Base-by-base conservation (phyloP, 23 tunicate genomes). In the Trididemnum miniatum region DNA sequence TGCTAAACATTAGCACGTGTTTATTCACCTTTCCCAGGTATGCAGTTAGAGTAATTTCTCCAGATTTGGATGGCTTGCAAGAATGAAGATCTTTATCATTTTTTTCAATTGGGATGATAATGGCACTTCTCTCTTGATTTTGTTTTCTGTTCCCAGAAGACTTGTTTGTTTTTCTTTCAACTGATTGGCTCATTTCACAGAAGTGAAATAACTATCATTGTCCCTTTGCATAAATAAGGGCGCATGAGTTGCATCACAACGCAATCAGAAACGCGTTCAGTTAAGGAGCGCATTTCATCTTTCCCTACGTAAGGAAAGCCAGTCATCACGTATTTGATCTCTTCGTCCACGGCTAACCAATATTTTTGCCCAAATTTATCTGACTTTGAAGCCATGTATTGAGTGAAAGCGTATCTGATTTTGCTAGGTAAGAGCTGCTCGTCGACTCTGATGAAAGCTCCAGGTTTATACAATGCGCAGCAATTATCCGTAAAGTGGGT, bases 351-450 rank as follows among this genome's bases (percentile, higher is more conserved):
- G 54, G 82, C 82, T 77, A 77, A 77, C 82, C 82, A 77, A 77
- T 77, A 52, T 34, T 57, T 77, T 77, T 54, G 66, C 51, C 67
- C 82, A 77, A 3, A 77, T 22, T 52, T 77, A n/a, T 77, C 66
- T 52, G 82, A 67, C 82, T 52, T 77, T 52, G 82, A 77, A 20
- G 82, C 82, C 82, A 77, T 77, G 35, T 25, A 77, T 27, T 77
- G 82, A 34, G 82, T 52, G 67, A 77, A 77, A 52, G 31, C 22
- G 39, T 67, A 74, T 74, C 79, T 74, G 30, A 29, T 33, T 54
- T 77, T 77, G 67, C 82, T 77, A 54, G 82, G 82, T 2, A 51
- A 77, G 35, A 77, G 82, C 82, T 77, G 82, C 67, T 52, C 67
- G 40, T 77, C 65, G 66, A 57, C 82, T 77, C 39, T 77, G 82